phyloP scores from a whole-genome alignment of 1,140 invertebrate species.

The Helicoverpa armigera region DNA sequence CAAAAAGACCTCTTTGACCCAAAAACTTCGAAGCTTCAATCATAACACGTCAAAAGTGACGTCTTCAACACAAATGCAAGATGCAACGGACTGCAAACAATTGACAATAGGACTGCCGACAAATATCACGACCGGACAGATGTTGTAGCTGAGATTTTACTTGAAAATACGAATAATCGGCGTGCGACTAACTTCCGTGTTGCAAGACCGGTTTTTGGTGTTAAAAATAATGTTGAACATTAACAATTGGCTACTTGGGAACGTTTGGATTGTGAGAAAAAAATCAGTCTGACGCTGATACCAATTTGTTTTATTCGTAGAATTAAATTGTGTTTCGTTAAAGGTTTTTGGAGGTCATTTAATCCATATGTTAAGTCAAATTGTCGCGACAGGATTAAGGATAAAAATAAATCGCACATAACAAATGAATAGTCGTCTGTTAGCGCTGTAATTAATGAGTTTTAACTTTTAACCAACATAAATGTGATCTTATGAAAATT shows the following conservation, averaged over 20 bases:
- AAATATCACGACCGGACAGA: conserved; percentile 66
- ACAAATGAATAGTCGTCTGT: too few relatives aligned
- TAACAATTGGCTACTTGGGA: conserved; percentile 39
- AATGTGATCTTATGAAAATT: too few relatives aligned
- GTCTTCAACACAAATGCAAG: conserved; percentile 43
- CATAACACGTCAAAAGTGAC: conserved; percentile 45
- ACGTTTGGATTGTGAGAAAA: conserved; percentile 47
- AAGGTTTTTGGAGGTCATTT: not conserved
- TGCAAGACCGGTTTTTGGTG: conserved; percentile 66
- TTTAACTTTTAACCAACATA: too few relatives aligned
- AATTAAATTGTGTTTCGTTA: conserved; percentile 8
- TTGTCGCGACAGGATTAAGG: not conserved
- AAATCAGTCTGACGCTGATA: not conserved
- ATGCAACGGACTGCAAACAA: conserved; percentile 46
- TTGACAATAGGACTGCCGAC: conserved; percentile 45
- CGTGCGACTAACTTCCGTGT: conserved; percentile 77
- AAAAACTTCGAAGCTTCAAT: conserved; percentile 29
- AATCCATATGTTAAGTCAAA: not conserved
- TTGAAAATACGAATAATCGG: conserved; percentile 75
- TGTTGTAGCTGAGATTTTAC: conserved; percentile 66
- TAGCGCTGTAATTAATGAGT: too few relatives aligned
- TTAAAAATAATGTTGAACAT: conserved; percentile 51
- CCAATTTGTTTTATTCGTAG: not conserved
- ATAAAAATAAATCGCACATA: too few relatives aligned
- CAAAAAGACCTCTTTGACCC: conserved; percentile 23